Conservation (phyloP, 2,888 invertebrate genomes). For the Lasioglossum zephyrum region DNA sequence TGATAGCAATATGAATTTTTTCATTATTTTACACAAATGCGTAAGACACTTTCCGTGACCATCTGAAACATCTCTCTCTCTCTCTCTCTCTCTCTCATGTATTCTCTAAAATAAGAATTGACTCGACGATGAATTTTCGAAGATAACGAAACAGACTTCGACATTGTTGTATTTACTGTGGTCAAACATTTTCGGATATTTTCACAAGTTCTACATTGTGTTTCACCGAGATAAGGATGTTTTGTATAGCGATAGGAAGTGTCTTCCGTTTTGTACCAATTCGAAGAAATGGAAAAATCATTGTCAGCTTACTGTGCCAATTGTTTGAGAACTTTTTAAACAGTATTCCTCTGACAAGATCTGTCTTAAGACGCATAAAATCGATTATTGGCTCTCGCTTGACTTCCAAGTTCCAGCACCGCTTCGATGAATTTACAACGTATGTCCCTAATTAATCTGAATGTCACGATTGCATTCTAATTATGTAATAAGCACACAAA, state of each 20-base stretch:
- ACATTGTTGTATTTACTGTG: background rate
- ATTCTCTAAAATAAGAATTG: background rate
- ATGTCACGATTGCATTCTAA: slow-evolving; percentile 61
- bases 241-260: slow-evolving; percentile 15
- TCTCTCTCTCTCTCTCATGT: slow-evolving; percentile 18
- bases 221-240: slow-evolving; percentile 2
- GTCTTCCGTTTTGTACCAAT: slow-evolving; percentile 8
- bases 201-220: background rate
- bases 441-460: slow-evolving; percentile 57
- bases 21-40: slow-evolving; percentile 23
- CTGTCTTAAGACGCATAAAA: slow-evolving; percentile 34
- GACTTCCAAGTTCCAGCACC: slow-evolving; percentile 56
- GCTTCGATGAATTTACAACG: slow-evolving; percentile 56
- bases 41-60: slow-evolving; percentile 1
- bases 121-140: background rate
- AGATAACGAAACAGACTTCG: background rate
- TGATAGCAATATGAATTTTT: slow-evolving; percentile 31
- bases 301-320: slow-evolving; percentile 33
- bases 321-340: slow-evolving; percentile 38
- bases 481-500: slow-evolving; percentile 52
- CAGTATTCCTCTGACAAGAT: slow-evolving; percentile 39
- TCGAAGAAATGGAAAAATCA: background rate
- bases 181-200: background rate
- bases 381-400: slow-evolving; percentile 54
- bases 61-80: slow-evolving; percentile 18